Evolutionary conservation across 2,888 invertebrate species (phyloP).

Genomic region (Digitonthophagus gazella): DNA sequence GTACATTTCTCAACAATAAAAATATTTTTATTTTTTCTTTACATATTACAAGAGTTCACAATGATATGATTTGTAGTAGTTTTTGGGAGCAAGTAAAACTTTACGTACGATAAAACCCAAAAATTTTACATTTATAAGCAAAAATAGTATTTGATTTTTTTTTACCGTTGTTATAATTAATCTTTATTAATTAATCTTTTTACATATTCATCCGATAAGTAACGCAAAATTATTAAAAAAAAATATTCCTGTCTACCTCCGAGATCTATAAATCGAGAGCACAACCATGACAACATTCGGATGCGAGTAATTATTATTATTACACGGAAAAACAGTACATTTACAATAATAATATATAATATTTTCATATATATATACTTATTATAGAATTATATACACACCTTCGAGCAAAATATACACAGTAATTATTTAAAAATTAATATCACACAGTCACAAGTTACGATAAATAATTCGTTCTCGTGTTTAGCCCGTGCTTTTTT

Average conservation of each 20-base stretch:
- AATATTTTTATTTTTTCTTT: constrained; percentile 30
- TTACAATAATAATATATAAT: neutral
- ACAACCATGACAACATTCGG: neutral
- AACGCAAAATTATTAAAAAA: neutral
- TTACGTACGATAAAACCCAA: neutral
- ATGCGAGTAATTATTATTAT: constrained; percentile 15
- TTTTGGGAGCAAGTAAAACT: neutral
- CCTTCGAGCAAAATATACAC: constrained; percentile 25
- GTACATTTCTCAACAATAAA: constrained; percentile 38
- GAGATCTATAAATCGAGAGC: neutral
- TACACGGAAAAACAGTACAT: constrained; percentile 22
- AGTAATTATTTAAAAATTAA: constrained; percentile 41
- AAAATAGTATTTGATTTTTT: neutral
- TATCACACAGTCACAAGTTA: constrained; percentile 47
- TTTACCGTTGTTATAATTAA: no score
- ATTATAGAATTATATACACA: constrained; percentile 14
- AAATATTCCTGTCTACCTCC: neutral
- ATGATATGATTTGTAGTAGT: constrained; percentile 26
- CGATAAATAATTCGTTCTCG: neutral
- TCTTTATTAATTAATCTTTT: neutral
- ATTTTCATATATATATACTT: constrained; percentile 11
- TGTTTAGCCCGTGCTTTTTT: neutral
- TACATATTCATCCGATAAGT: neutral
- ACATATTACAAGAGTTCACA: constrained; percentile 37
- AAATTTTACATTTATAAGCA: neutral